Percentiles rank a stretch among this genome's conserved stretches.
These are phyloP conservation scores for Mastomys natalensis DNA, from an alignment of 2,113 vertebrate species.

Conservation along the genomic window DNA sequence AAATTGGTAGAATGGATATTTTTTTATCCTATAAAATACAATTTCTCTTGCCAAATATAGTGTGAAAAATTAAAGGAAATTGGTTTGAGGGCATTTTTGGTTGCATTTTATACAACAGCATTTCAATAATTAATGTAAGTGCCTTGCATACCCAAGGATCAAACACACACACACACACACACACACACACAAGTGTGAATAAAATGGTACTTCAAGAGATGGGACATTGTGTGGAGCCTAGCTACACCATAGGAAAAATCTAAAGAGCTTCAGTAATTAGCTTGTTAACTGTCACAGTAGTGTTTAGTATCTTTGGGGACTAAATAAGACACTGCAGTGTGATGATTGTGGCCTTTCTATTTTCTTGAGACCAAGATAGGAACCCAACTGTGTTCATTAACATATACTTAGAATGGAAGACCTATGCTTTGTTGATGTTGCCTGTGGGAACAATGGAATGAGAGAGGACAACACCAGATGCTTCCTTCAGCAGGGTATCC, in stretches of 20 bases:
- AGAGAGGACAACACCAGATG: accelerated
- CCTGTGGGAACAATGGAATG: neutral
- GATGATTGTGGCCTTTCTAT: neutral
- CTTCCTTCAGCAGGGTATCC: neutral
- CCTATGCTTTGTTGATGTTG: neutral
- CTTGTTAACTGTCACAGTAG: neutral
- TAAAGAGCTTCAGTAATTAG: neutral
- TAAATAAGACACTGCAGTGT: neutral
- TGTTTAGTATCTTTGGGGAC: neutral
- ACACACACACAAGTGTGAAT: neutral
- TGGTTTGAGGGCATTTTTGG: neutral
- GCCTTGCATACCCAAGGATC: neutral
- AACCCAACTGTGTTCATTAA: neutral
- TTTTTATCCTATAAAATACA: constrained; percentile 51
- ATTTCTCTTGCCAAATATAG: constrained; percentile 52
- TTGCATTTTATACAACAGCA: constrained; percentile 25
- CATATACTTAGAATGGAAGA: neutral
- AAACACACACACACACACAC: neutral
- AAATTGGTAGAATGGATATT: constrained; percentile 31
- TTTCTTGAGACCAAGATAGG: neutral
- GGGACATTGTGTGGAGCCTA: accelerated
- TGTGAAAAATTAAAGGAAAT: constrained; percentile 36
- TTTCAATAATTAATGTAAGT: constrained; percentile 56
- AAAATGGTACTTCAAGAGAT: neutral
- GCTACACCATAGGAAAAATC: neutral